Evolutionary conservation across 2,113 vertebrate species (phyloP).

Genomic region (Haplochromis burtoni): DNA sequence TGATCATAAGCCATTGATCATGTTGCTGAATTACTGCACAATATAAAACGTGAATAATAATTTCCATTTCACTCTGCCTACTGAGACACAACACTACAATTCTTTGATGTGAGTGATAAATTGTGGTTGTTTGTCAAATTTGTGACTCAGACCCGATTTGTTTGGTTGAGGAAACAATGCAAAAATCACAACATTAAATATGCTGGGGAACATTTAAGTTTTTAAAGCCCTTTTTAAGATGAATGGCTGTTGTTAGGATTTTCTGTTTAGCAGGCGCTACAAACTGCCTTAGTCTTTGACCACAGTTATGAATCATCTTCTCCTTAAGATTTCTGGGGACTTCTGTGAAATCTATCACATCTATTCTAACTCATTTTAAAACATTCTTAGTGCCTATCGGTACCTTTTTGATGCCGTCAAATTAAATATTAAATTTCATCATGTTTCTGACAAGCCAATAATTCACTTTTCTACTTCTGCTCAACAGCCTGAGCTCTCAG

Average conservation of each 20-base stretch:
- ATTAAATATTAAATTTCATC: slow-evolving; percentile 14
- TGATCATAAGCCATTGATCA: slow-evolving; percentile 22
- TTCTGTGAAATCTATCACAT: not conserved
- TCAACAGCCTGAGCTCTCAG: not conserved
- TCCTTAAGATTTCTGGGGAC: not conserved
- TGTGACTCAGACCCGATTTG: not conserved
- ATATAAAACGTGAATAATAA: slow-evolving; percentile 18
- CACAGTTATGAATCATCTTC: not conserved
- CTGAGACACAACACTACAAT: not conserved
- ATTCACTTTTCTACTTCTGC: slow-evolving; percentile 1
- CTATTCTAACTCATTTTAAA: slow-evolving; percentile 1
- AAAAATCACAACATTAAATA: not conserved
- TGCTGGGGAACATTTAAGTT: not conserved
- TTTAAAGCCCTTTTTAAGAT: not conserved
- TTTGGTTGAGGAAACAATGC: not conserved
- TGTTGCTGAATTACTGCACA: not conserved
- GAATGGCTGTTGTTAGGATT: not conserved
- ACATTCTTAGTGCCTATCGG: not conserved
- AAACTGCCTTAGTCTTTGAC: not conserved
- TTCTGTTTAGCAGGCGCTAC: not conserved
- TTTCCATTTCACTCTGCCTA: not conserved
- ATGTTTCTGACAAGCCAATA: slow-evolving; percentile 6
- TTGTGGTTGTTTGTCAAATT: not conserved
- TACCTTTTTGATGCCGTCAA: slow-evolving; percentile 18
- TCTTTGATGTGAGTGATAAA: not conserved